Evolutionary conservation across 2,113 vertebrate genomes (phyloP).

Genomic region (Ailuropoda melanoleuca): DNA sequence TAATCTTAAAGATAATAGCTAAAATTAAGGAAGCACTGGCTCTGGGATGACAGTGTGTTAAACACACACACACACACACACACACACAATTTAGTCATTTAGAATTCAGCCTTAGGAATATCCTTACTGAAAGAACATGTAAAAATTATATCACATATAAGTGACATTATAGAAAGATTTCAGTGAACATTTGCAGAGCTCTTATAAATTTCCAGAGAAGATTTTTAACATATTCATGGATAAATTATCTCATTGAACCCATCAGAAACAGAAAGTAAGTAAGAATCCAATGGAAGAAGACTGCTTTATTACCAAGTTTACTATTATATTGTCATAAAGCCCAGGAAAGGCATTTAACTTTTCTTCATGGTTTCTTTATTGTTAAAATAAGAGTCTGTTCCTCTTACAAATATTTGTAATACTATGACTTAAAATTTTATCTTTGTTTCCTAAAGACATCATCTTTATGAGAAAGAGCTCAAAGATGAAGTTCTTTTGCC

Average conservation of each 20-base stretch:
- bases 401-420: background rate
- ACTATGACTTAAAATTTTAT: background rate
- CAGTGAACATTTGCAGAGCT: background rate
- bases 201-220: background rate
- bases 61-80: no score
- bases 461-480: no score
- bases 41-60: background rate
- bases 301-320: background rate
- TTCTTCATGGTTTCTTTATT: background rate
- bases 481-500: no score
- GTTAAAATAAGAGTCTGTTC: background rate
- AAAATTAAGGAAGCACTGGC: background rate
- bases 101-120: no score
- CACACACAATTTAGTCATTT: no score
- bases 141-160: no score
- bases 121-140: no score
- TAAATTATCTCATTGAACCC: background rate
- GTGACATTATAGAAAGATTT: no score
- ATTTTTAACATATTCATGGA: background rate
- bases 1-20: background rate
- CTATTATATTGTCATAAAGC: background rate
- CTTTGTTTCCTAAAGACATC: background rate
- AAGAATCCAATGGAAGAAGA: background rate
- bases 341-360: background rate
- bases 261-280: background rate